Percentiles rank a stretch among this genome's conserved stretches.
phyloP scores from a whole-genome alignment of 1,140 invertebrate species.

The Sminthurides bifidus region DNA sequence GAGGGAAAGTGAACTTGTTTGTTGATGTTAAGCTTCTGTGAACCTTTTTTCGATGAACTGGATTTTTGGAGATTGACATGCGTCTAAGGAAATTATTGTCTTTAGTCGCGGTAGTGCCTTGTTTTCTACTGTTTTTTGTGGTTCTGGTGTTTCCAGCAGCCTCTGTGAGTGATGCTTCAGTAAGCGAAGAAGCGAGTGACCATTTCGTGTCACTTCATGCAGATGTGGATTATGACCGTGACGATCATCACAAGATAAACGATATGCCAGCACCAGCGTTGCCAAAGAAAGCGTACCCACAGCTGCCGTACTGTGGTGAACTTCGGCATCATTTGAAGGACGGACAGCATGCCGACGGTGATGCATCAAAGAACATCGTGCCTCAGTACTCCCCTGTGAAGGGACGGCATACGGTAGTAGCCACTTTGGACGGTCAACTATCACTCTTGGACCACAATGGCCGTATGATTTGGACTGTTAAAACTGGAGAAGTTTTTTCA shows the following conservation, averaged over 20 bases:
- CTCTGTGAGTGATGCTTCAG: not conserved
- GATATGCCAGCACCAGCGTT: no score
- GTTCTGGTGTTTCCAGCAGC: not conserved
- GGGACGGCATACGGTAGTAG: conserved; percentile 18
- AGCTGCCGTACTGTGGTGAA: not conserved
- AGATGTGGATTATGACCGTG: not conserved
- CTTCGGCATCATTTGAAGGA: not conserved
- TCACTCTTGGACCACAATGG: conserved; percentile 20
- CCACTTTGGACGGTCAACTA: conserved; percentile 27
- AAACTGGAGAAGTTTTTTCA: conserved; percentile 27
- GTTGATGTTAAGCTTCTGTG: no score
- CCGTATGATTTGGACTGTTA: conserved; percentile 20
- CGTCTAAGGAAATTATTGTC: no score
- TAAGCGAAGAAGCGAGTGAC: not conserved
- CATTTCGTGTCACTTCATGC: not conserved
- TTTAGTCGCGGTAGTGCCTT: no score
- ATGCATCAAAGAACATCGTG: not conserved
- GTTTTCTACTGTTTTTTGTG: no score
- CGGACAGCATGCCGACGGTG: not conserved
- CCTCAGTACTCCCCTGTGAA: not conserved
- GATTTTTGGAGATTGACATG: no score
- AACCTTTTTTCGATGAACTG: no score
- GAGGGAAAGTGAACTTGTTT: no score
- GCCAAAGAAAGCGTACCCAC: not conserved
- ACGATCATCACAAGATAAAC: not conserved